Evolutionary conservation across 1,140 invertebrate genomes (phyloP).

Genomic region (Drosophila sproati): DNA sequence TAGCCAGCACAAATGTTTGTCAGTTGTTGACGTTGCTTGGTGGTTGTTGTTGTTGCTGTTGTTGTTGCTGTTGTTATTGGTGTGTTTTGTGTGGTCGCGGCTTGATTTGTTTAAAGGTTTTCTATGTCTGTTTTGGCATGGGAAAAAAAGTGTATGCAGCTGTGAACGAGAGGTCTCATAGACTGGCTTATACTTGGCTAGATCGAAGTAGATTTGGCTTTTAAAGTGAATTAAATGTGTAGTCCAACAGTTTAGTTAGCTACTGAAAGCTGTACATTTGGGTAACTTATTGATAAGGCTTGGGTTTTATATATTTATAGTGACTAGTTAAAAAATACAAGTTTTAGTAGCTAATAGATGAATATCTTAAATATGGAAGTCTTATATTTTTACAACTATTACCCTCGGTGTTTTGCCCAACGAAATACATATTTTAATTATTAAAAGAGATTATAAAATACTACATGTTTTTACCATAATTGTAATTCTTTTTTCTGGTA

Average conservation of each 20-base stretch:
- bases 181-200: constrained; percentile 1
- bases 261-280: background rate
- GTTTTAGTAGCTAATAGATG: too few species aligned
- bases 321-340: too few species aligned
- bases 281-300: too few species aligned
- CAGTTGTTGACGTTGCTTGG: constrained; percentile 66
- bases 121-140: constrained; percentile 54
- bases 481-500: too few species aligned
- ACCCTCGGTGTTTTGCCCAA: too few species aligned
- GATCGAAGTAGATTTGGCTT: constrained; percentile 15
- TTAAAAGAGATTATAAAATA: too few species aligned
- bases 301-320: too few species aligned
- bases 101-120: constrained; percentile 80
- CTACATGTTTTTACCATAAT: too few species aligned
- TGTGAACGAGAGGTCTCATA: background rate
- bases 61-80: constrained; percentile 29
- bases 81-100: constrained; percentile 71
- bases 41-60: constrained; percentile 17
- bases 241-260: constrained; percentile 4
- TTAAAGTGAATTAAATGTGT: constrained; percentile 32
- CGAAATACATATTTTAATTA: too few species aligned
- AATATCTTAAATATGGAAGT: too few species aligned
- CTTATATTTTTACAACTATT: too few species aligned
- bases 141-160: constrained; percentile 41
- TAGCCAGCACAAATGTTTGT: constrained; percentile 43